These are phyloP conservation scores for Muntiacus muntjak DNA, from an alignment of 2,113 vertebrate species.

Conservation along the genomic window DNA sequence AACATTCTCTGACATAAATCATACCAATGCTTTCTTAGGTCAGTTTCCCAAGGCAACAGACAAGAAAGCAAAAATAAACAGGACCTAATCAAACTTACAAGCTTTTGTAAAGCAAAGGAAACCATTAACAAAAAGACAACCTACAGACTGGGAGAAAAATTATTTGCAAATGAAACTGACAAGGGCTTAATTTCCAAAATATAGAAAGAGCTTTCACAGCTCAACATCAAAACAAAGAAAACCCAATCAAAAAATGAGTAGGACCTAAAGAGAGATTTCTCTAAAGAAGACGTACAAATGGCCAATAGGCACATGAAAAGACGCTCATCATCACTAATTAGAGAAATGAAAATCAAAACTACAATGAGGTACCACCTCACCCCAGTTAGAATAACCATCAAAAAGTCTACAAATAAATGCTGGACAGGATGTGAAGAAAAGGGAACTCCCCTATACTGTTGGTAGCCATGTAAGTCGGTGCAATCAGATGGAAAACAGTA, in stretches of 20 bases:
- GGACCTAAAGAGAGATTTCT: background rate
- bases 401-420: background rate
- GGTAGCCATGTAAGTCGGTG: background rate
- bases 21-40: background rate
- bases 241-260: background rate
- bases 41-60: background rate
- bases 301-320: background rate
- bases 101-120: background rate
- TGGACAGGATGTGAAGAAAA: background rate
- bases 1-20: background rate
- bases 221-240: background rate
- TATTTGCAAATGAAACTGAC: background rate
- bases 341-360: background rate
- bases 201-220: background rate
- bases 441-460: background rate
- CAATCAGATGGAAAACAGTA: background rate
- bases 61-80: background rate
- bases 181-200: background rate
- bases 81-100: background rate
- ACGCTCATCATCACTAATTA: background rate
- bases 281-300: background rate
- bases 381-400: background rate
- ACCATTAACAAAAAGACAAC: background rate
- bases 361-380: background rate
- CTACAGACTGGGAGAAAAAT: background rate